phyloP scores from a whole-genome alignment of 2,113 vertebrate species.

The Symphodus melops region DNA sequence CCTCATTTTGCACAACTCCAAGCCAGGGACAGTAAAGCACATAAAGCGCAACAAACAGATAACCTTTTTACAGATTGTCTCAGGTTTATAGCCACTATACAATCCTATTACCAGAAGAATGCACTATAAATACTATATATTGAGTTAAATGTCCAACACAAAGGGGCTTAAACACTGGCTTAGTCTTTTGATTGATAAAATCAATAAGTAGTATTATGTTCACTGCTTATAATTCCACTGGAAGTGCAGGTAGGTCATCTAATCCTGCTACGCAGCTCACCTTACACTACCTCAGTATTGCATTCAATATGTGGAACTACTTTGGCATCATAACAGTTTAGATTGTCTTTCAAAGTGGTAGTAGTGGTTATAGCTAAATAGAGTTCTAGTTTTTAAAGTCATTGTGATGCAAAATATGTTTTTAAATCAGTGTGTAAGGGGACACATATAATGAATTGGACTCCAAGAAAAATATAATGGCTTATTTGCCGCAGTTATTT shows the following conservation, averaged over 20 bases:
- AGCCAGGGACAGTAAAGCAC: background rate
- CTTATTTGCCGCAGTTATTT: background rate
- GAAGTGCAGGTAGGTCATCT: slow-evolving; percentile 31
- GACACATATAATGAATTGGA: too few relatives aligned
- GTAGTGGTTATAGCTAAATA: background rate
- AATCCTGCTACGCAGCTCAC: slow-evolving; percentile 19
- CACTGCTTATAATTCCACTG: slow-evolving; percentile 29
- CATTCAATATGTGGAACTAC: background rate
- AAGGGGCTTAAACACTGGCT: background rate
- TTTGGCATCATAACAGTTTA: background rate
- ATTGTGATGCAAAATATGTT: background rate
- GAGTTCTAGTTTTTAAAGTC: background rate
- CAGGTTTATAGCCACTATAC: background rate
- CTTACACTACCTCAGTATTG: slow-evolving; percentile 16
- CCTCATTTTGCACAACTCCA: background rate
- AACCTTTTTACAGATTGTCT: background rate
- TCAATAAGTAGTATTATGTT: slow-evolving; percentile 37
- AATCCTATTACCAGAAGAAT: background rate
- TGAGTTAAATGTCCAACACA: background rate
- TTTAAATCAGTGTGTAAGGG: background rate
- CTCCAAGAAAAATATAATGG: background rate
- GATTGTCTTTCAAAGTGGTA: background rate
- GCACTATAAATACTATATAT: background rate
- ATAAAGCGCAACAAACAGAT: background rate
- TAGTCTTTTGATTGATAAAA: slow-evolving; percentile 28